These are phyloP conservation scores for Sporophila hypoxantha DNA, from an alignment of 2,113 vertebrate genomes.

Conservation along the genomic window DNA sequence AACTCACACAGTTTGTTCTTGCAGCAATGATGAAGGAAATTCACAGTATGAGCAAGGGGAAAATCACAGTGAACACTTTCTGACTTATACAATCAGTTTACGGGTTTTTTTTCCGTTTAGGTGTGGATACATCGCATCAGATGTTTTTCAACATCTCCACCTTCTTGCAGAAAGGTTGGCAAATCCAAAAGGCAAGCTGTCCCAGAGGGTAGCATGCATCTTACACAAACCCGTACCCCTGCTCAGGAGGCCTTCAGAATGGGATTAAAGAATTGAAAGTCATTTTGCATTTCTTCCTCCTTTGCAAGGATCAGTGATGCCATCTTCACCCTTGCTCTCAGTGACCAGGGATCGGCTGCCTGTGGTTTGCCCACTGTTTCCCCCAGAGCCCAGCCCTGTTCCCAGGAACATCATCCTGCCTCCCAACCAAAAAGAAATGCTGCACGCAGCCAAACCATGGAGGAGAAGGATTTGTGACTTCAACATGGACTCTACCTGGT, in stretches of 20 bases:
- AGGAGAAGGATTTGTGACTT: neutral
- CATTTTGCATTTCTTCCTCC: neutral
- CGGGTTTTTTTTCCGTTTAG: neutral
- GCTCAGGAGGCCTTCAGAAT: neutral
- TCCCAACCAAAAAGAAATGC: neutral
- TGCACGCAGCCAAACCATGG: rapidly evolving
- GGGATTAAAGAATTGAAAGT: neutral
- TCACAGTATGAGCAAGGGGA: slow-evolving; percentile 19
- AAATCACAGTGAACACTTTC: neutral
- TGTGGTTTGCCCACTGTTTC: neutral
- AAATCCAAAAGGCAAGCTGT: neutral
- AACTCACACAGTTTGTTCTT: neutral
- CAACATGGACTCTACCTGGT: neutral
- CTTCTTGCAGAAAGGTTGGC: neutral
- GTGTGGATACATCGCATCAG: neutral
- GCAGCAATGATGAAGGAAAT: neutral
- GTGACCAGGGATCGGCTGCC: neutral
- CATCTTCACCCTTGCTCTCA: neutral
- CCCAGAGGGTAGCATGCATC: neutral
- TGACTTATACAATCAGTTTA: neutral
- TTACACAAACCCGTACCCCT: neutral
- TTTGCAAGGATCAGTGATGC: neutral
- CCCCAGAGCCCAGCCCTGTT: neutral
- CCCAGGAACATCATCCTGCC: neutral
- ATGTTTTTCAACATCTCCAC: neutral